Evolutionary conservation across 2,888 invertebrate species (phyloP).

Genomic region (Dione juno): DNA sequence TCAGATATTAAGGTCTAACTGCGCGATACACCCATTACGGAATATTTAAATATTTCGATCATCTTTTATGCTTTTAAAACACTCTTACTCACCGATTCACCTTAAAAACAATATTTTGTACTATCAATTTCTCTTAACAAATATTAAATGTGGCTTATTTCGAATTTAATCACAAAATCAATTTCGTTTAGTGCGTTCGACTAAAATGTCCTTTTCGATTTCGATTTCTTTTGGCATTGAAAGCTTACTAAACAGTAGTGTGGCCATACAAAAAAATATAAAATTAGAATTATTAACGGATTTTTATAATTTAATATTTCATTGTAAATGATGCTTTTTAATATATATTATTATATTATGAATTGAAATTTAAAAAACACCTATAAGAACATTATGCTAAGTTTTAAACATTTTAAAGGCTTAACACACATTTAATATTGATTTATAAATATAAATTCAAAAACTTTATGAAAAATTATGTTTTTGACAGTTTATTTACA

Average conservation of each 20-base stretch:
- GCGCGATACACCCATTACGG: conserved; percentile 34
- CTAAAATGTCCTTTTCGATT: conserved; percentile 30
- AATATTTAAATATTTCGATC: conserved; percentile 19
- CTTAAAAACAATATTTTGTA: conserved; percentile 5
- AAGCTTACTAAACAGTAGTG: conserved; percentile 32
- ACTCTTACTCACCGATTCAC: conserved; percentile 30
- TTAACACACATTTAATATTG: too few species aligned
- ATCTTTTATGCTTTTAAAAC: neutral
- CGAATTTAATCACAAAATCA: conserved; percentile 31
- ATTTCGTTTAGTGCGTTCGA: conserved; percentile 26
- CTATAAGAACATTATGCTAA: too few species aligned
- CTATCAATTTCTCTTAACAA: neutral
- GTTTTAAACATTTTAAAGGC: too few species aligned
- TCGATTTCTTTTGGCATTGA: conserved; percentile 41
- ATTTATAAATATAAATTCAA: too few species aligned
- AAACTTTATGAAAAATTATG: too few species aligned
- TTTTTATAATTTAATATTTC: neutral
- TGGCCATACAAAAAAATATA: conserved; percentile 31
- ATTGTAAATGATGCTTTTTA: neutral
- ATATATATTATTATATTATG: neutral
- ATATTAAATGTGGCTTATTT: conserved; percentile 16
- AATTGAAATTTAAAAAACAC: too few species aligned
- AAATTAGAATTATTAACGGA: neutral
- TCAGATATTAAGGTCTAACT: conserved; percentile 9
- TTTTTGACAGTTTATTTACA: too few species aligned